These are phyloP conservation scores for Amphiprion ocellaris DNA, from an alignment of 2,113 vertebrate species.

Conservation along the genomic window DNA sequence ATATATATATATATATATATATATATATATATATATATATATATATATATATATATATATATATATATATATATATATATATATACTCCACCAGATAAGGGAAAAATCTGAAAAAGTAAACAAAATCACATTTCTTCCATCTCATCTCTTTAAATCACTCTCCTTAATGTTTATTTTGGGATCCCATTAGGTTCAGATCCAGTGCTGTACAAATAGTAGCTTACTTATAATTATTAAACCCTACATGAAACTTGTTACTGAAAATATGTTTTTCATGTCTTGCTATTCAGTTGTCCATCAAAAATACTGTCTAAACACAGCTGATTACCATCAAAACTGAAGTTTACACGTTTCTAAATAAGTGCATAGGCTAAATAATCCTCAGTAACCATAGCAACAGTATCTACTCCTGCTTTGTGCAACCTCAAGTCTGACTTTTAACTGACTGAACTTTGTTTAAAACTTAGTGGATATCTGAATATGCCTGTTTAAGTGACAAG, in stretches of 20 bases:
- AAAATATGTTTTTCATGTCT: too few relatives aligned
- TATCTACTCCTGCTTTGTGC: too few relatives aligned
- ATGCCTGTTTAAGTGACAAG: background rate
- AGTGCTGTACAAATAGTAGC: background rate
- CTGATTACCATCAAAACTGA: too few relatives aligned
- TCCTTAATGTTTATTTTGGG: background rate
- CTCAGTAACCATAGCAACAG: slow-evolving; percentile 2
- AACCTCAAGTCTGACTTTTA: slow-evolving; percentile 4
- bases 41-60: too few relatives aligned
- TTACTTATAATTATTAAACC: background rate
- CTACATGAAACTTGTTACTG: background rate
- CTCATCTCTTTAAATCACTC: background rate
- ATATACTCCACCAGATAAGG: background rate
- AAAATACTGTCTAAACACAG: too few relatives aligned
- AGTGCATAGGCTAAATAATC: background rate
- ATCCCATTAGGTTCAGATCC: background rate
- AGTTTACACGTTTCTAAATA: background rate
- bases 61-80: too few relatives aligned
- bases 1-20: too few relatives aligned
- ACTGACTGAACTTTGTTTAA: background rate
- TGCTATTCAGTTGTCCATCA: too few relatives aligned
- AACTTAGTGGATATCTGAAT: too few relatives aligned
- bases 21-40: too few relatives aligned
- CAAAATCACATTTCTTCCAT: background rate
- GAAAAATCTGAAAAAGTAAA: background rate